These are phyloP conservation scores for Pollenia amentaria DNA, from an alignment of 2,888 invertebrate genomes.

Conservation along the genomic window DNA sequence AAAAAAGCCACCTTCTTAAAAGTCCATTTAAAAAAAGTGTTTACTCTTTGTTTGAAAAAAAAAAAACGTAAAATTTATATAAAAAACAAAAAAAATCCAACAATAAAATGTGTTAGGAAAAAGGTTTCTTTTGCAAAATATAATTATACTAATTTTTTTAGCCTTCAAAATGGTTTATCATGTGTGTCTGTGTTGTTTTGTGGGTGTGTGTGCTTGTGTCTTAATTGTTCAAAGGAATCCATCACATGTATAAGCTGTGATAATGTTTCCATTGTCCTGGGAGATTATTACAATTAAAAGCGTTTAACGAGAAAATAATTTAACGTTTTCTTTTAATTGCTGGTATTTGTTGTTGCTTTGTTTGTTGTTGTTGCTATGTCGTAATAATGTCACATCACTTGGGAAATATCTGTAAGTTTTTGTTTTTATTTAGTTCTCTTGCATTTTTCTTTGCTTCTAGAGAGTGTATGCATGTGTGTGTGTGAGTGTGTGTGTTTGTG, in stretches of 20 bases:
- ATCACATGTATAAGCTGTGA: constrained; percentile 32
- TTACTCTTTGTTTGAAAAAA: too few species aligned
- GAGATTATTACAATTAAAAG: constrained; percentile 62
- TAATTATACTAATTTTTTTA: not conserved
- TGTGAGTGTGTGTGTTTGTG: not conserved
- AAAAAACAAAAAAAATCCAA: too few species aligned
- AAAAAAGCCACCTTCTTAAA: too few species aligned
- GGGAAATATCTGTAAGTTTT: constrained; percentile 34
- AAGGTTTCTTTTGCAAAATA: too few species aligned
- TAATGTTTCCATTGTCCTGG: constrained; percentile 58
- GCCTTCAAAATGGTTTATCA: constrained; percentile 10
- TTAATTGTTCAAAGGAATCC: constrained; percentile 21
- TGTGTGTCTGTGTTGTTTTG: not conserved
- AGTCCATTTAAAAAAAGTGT: too few species aligned
- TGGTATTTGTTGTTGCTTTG: not conserved
- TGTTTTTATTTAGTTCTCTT: constrained; percentile 12
- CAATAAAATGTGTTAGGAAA: too few species aligned
- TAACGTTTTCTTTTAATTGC: constrained; percentile 35
- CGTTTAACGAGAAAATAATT: constrained; percentile 61
- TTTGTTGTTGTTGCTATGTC: not conserved
- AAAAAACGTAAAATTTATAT: too few species aligned
- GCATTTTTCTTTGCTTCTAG: not conserved
- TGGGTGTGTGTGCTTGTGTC: too few species aligned
- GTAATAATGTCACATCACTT: constrained; percentile 54
- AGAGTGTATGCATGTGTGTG: not conserved